phyloP scores from a whole-genome alignment of 2,888 invertebrate genomes.

The Cremastinae sp. region DNA sequence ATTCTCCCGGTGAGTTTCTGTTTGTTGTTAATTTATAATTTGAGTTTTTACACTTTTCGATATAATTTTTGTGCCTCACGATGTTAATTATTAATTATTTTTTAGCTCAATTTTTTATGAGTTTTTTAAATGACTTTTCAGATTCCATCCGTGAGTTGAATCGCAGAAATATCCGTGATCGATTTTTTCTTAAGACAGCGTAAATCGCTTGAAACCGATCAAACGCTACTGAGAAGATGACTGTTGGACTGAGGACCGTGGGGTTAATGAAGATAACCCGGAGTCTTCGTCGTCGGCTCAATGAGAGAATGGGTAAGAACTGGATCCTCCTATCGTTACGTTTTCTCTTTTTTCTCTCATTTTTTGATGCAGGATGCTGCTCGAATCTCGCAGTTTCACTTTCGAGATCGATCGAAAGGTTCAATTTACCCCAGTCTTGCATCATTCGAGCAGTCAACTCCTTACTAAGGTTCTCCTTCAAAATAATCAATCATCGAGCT shows the following conservation, averaged over 20 bases:
- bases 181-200: constrained; percentile 30
- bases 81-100: not conserved
- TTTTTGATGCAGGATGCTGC: constrained; percentile 19
- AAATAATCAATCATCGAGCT: constrained; percentile 10
- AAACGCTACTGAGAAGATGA: constrained; percentile 61
- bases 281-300: constrained; percentile 66
- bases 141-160: constrained; percentile 55
- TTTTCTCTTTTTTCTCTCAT: not conserved
- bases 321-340: not conserved
- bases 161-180: not conserved
- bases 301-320: constrained; percentile 69
- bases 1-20: constrained; percentile 49
- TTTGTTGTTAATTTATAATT: not conserved
- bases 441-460: constrained; percentile 23
- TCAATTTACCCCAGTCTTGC: constrained; percentile 24
- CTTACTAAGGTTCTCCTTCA: not conserved
- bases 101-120: not conserved
- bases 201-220: constrained; percentile 48
- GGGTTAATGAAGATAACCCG: constrained; percentile 68
- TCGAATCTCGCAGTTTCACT: constrained; percentile 19
- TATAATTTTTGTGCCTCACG: too few species aligned
- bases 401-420: constrained; percentile 26
- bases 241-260: constrained; percentile 66
- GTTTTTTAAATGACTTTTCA: not conserved
- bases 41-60: too few species aligned